Percentiles rank a stretch among this genome's conserved stretches.
These are phyloP conservation scores for Phengaris arion DNA, from an alignment of 2,888 invertebrate genomes.

Conservation along the genomic window DNA sequence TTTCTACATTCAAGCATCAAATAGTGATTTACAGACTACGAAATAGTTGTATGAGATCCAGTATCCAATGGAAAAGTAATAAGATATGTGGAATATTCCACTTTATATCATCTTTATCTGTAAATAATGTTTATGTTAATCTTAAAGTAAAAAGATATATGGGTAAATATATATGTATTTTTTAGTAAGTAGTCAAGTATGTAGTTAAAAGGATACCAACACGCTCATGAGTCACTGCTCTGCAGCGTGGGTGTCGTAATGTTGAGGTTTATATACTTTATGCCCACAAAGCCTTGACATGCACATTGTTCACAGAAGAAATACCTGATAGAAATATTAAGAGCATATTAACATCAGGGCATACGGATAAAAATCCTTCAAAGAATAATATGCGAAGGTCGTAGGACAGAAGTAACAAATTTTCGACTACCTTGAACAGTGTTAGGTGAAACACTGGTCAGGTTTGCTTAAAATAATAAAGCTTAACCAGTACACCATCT, in stretches of 20 bases:
- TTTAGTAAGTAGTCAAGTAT: background rate
- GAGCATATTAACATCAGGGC: background rate
- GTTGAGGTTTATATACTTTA: background rate
- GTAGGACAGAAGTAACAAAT: background rate
- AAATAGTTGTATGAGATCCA: background rate
- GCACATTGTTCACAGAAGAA: background rate
- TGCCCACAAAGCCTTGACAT: background rate
- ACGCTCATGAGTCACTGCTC: background rate
- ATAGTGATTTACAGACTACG: too few relatives aligned
- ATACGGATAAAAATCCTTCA: background rate
- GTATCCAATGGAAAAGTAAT: background rate
- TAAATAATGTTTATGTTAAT: too few relatives aligned
- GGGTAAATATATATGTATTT: too few relatives aligned
- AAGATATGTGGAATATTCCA: background rate
- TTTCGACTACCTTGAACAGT: background rate
- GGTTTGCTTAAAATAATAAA: background rate
- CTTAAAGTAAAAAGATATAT: background rate
- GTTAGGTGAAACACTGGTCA: background rate
- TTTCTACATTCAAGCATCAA: too few relatives aligned
- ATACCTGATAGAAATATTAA: constrained; percentile 7
- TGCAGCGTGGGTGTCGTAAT: constrained; percentile 3
- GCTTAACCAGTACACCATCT: background rate
- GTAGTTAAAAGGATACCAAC: background rate
- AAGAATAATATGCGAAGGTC: background rate
- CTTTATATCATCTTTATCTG: background rate